These are phyloP conservation scores for Dermatemys mawii DNA, from an alignment of 2,113 vertebrate species.

Conservation along the genomic window DNA sequence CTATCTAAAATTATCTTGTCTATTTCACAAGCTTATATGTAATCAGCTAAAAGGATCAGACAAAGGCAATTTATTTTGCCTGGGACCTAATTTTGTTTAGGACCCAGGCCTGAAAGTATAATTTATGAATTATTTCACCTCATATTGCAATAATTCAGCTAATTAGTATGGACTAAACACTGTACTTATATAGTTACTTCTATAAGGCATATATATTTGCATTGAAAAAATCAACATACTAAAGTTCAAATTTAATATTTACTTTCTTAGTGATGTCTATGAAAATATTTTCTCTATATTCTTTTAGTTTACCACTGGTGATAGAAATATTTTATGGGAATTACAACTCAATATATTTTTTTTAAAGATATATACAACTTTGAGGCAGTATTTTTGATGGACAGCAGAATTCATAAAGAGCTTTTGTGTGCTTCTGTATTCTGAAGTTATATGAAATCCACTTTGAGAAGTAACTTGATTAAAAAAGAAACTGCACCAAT, in stretches of 20 bases:
- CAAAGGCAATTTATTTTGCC: background rate
- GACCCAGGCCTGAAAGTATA: conserved; percentile 67
- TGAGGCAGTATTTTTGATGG: conserved; percentile 92
- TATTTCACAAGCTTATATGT: background rate
- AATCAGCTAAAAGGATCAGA: conserved; percentile 10
- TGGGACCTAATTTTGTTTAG: conserved; percentile 13
- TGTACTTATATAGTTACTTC: conserved; percentile 83
- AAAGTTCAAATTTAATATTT: conserved; percentile 85
- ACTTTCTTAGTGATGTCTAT: conserved; percentile 83
- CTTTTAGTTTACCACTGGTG: conserved; percentile 78
- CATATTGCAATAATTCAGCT: conserved; percentile 74
- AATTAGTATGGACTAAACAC: conserved; percentile 78
- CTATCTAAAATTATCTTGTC: background rate
- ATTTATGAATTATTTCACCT: conserved; percentile 71
- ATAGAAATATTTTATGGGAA: conserved; percentile 83
- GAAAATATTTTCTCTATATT: conserved; percentile 85
- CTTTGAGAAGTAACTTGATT: conserved; percentile 85
- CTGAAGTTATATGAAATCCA: conserved; percentile 83
- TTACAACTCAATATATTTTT: conserved; percentile 79
- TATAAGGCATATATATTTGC: conserved; percentile 86
- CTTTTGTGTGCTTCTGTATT: conserved; percentile 89
- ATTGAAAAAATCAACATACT: conserved; percentile 83
- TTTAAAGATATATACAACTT: conserved; percentile 91
- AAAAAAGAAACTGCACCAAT: conserved; percentile 83
- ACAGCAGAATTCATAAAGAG: conserved; percentile 84